Percentiles rank a stretch among this genome's conserved stretches.
These are phyloP conservation scores for Mionectes macconnelli DNA, from an alignment of 2,113 vertebrate genomes.

Conservation along the genomic window DNA sequence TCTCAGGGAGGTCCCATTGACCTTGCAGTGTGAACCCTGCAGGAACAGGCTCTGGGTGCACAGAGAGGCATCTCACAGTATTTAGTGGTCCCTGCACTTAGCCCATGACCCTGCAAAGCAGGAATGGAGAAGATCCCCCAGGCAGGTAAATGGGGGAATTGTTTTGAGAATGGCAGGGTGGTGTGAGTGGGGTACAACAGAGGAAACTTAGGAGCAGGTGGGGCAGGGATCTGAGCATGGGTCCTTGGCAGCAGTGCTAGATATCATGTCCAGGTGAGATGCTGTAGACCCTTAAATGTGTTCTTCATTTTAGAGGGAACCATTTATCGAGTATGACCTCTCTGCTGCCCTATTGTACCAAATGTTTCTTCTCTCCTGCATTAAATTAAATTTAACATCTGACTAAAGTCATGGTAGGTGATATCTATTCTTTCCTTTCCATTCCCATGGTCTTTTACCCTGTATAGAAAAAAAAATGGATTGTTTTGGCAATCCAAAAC, in stretches of 20 bases:
- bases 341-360: not conserved
- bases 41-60: not conserved
- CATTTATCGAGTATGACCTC: not conserved
- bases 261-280: not conserved
- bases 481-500: not conserved
- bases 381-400: not conserved
- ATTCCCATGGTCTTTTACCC: not conserved
- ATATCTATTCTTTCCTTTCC: not conserved
- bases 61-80: not conserved
- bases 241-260: not conserved
- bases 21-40: fast-evolving
- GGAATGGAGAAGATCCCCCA: not conserved
- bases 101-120: fast-evolving
- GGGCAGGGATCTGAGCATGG: no score
- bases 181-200: not conserved
- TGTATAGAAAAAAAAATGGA: not conserved
- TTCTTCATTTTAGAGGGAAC: not conserved
- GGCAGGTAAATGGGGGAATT: not conserved
- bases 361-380: not conserved
- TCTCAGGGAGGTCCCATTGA: not conserved
- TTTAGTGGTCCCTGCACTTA: not conserved
- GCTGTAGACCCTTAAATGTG: not conserved
- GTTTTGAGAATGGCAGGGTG: not conserved
- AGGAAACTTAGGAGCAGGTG: no score
- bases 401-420: not conserved